Percentiles rank a stretch among this genome's conserved stretches.
Conservation (phyloP, 2,797 vertebrate species). For the Onychomys leucogaster region DNA sequence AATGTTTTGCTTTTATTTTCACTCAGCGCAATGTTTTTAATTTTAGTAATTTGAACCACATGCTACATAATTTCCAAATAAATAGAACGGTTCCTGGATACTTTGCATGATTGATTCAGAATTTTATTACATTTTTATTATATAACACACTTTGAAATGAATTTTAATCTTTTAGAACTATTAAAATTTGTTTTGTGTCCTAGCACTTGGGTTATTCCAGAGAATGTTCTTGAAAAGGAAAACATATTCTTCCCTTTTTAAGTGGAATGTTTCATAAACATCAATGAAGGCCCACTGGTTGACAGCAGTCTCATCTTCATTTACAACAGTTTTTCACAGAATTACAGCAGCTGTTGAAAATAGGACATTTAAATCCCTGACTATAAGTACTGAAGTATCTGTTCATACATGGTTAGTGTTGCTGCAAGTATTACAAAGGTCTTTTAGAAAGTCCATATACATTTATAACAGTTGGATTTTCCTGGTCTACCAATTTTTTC, state of each 20-base stretch:
- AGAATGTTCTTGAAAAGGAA: not conserved
- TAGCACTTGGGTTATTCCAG: not conserved
- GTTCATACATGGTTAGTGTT: not conserved
- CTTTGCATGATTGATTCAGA: not conserved
- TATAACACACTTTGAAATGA: not conserved
- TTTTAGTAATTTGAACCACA: not conserved
- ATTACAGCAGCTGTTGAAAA: not conserved
- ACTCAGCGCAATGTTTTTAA: constrained; percentile 25
- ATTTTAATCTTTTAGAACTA: not conserved
- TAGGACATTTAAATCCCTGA: not conserved
- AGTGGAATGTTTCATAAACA: not conserved
- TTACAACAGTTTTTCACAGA: not conserved
- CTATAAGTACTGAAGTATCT: not conserved
- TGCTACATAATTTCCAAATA: constrained; percentile 6
- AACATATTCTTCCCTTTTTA: not conserved
- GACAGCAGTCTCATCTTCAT: not conserved
- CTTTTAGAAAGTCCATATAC: not conserved
- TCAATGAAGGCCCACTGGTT: not conserved
- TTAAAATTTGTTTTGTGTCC: not conserved
- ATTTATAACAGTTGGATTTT: not conserved
- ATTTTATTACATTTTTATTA: not conserved
- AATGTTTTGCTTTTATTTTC: not conserved
- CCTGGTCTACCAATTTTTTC: not conserved
- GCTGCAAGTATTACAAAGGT: not conserved
- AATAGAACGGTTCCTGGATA: not conserved